Base-by-base conservation (phyloP, 2,888 invertebrate genomes). In the Nesidiocoris tenuis region DNA sequence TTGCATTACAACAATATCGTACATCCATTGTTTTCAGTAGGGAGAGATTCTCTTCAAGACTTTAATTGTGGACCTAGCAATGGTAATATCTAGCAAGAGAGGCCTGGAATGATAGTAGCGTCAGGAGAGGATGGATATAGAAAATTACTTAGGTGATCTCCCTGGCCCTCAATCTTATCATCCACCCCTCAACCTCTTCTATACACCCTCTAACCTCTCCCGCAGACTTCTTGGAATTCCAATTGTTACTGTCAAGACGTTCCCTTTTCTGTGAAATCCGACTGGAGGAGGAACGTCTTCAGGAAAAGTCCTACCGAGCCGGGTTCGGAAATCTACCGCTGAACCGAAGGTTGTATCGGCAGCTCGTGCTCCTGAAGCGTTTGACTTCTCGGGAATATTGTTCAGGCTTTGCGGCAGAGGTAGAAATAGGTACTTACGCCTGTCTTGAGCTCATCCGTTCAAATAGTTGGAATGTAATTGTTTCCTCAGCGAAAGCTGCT, bases 401-500 rank as follows among this genome's bases (percentile, higher is more conserved):
- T 39, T 39, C 39, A 3, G 12, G 39, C 39, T 39, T 39, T 7
- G 39, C 39, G 39, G 39, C 12, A 7, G 39, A 39, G 12, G 5
- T 39, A 39, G 5, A n/a, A n/a, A n/a, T n/a, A n/a, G n/a, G n/a
- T n/a, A n/a, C n/a, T n/a, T n/a, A 39, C 12, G 3, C 39, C 39
- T 12, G 39, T n/a, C 39, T 7, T 7, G 39, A 39, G 3, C 39
- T 39, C 39, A 70, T 70, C 23, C 70, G 57, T 70, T 56, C 57
- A 59, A 70, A 21, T 24, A 18, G 24, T 24, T 24, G 70, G 70
- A 70, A 70, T 70, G 70, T 70, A 70, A 70, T 70, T 70, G 70
- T 70, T 70, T 70, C 70, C 70, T 70, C 57, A 70, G 70, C 70
- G 70, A 39, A 12, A 39, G 39, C 39, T 39, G 5, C 39, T 39